Evolutionary conservation across 2,797 vertebrate species (phyloP).

Genomic region (Chrosomus eos): DNA sequence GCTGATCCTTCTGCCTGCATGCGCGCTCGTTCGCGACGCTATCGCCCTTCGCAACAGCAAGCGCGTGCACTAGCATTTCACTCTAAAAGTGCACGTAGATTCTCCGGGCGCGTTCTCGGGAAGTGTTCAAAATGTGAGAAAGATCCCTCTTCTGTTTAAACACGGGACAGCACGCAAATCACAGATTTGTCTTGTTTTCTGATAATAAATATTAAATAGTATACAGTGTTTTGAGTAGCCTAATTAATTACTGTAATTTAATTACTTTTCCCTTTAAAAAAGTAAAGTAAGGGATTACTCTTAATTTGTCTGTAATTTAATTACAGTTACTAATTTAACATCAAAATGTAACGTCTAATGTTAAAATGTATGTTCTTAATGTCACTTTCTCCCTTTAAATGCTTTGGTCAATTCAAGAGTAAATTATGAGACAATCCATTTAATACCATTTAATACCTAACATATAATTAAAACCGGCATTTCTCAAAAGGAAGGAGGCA

Average conservation of each 20-base stretch:
- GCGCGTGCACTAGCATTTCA: conserved; percentile 63
- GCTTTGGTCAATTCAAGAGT: too few relatives aligned
- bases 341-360: too few relatives aligned
- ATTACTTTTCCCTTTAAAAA: too few relatives aligned
- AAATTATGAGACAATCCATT: background rate
- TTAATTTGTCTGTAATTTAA: too few relatives aligned
- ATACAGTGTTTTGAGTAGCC: too few relatives aligned
- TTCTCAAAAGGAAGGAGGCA: background rate
- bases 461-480: background rate
- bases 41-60: conserved; percentile 82
- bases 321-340: too few relatives aligned
- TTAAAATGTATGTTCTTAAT: too few relatives aligned
- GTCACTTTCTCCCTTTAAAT: too few relatives aligned
- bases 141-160: conserved; percentile 25
- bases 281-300: too few relatives aligned
- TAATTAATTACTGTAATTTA: too few relatives aligned
- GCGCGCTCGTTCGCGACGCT: conserved; percentile 75
- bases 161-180: background rate
- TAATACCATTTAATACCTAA: background rate
- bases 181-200: background rate
- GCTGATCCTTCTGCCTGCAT: conserved; percentile 64
- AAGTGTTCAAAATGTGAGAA: background rate
- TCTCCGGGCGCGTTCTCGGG: conserved; percentile 3
- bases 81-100: conserved; percentile 59
- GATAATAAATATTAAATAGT: background rate